These are phyloP conservation scores for Chelonoidis abingdonii DNA, from an alignment of 2,113 vertebrate species.

Conservation along the genomic window DNA sequence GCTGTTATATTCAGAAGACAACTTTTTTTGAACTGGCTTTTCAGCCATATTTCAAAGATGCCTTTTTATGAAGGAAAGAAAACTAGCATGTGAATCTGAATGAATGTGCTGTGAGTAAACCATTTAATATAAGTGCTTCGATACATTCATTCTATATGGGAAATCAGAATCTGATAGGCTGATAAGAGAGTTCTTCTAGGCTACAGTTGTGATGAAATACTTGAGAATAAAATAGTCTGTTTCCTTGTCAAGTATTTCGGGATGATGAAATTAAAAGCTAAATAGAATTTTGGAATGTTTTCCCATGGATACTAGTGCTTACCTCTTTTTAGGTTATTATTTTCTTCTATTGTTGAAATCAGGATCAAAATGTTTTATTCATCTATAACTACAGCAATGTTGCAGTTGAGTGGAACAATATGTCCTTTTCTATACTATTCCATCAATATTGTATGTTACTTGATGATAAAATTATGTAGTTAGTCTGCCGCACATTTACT, in stretches of 20 bases:
- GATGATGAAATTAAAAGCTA: neutral
- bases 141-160: slow-evolving; percentile 32
- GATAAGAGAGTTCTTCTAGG: neutral
- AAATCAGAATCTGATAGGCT: neutral
- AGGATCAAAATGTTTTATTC: neutral
- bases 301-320: neutral
- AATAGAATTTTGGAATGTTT: neutral
- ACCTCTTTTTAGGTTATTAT: neutral
- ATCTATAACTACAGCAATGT: neutral
- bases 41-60: slow-evolving; percentile 51
- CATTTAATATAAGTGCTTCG: slow-evolving; percentile 29
- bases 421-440: neutral
- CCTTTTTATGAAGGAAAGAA: slow-evolving; percentile 39
- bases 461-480: neutral
- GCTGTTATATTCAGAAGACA: slow-evolving; percentile 34
- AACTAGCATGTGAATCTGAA: slow-evolving; percentile 22
- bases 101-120: slow-evolving; percentile 61
- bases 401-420: neutral
- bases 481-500: neutral
- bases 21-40: slow-evolving; percentile 5
- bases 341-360: neutral
- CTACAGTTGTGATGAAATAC: neutral
- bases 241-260: neutral
- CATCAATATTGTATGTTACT: neutral
- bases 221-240: neutral